These are phyloP conservation scores for Marisa cornuarietis DNA, from an alignment of 1,140 invertebrate species.

Conservation along the genomic window DNA sequence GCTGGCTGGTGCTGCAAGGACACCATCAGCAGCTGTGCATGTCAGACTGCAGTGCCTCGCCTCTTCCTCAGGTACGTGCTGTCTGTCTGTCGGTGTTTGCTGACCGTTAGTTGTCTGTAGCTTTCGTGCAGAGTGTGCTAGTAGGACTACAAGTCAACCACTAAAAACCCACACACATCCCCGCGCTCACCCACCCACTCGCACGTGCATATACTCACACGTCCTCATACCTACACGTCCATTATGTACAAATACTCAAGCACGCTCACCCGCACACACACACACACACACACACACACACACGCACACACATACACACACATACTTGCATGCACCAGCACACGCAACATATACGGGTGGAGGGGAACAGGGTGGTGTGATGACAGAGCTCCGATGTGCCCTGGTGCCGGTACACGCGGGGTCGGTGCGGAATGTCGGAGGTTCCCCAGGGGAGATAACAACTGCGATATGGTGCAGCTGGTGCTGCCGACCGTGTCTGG, in stretches of 20 bases:
- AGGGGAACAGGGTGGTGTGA: neutral
- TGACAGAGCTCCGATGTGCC: neutral
- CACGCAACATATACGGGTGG: neutral
- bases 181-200: neutral
- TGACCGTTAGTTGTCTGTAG: too few species aligned
- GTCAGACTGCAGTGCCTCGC: too few species aligned
- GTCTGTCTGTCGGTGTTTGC: too few species aligned
- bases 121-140: too few species aligned
- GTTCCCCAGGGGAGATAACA: too few species aligned
- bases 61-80: too few species aligned
- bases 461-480: too few species aligned
- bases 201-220: too few species aligned
- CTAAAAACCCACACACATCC: neutral
- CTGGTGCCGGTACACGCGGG: neutral
- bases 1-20: too few species aligned
- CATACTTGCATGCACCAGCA: neutral
- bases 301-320: neutral
- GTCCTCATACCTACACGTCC: slow-evolving; percentile 5
- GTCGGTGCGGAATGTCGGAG: too few species aligned
- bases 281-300: slow-evolving; percentile 1
- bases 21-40: too few species aligned
- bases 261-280: slow-evolving; percentile 8
- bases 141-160: neutral
- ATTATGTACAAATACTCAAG: neutral
- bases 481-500: too few species aligned